phyloP scores from a whole-genome alignment of 1,140 invertebrate genomes.

The Drosophila malerkotliana region DNA sequence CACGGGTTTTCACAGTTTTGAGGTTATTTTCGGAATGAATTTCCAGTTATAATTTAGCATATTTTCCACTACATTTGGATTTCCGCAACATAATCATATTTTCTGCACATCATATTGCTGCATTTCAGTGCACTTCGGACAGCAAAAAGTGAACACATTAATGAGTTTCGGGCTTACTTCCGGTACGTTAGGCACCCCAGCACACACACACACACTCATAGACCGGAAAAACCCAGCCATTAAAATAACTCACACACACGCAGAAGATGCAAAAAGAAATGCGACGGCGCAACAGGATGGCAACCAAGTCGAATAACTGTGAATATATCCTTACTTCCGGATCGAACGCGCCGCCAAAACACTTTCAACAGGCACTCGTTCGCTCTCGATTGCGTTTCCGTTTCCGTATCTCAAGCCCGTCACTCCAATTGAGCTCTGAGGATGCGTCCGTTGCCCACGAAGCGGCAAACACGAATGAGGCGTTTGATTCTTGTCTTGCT shows the following conservation, averaged over 20 bases:
- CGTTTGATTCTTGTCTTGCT: constrained; percentile 30
- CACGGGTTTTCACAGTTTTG: constrained; percentile 34
- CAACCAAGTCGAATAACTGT: constrained; percentile 24
- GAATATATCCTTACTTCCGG: constrained; percentile 75
- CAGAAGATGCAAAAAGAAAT: constrained; percentile 26
- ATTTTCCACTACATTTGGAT: constrained; percentile 6
- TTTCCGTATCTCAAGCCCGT: constrained; percentile 21
- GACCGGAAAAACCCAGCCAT: not conserved
- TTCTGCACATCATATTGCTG: constrained; percentile 30
- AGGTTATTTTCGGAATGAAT: constrained; percentile 51
- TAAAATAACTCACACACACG: constrained; percentile 11
- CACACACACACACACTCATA: not conserved
- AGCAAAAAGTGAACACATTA: constrained; percentile 31
- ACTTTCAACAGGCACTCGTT: constrained; percentile 29
- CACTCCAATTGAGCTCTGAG: constrained; percentile 36
- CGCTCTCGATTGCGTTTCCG: constrained; percentile 30
- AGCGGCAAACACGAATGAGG: constrained; percentile 74
- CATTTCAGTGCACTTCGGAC: constrained; percentile 38
- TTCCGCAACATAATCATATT: constrained; percentile 27
- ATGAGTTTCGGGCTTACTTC: constrained; percentile 63
- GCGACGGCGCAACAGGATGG: constrained; percentile 76
- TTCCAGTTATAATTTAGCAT: constrained; percentile 6
- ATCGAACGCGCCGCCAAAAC: constrained; percentile 55
- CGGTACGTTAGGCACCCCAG: constrained; percentile 59
- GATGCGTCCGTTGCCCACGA: constrained; percentile 66